Conservation (phyloP, 2,888 invertebrate species). For the Hypolimnas misippus region DNA sequence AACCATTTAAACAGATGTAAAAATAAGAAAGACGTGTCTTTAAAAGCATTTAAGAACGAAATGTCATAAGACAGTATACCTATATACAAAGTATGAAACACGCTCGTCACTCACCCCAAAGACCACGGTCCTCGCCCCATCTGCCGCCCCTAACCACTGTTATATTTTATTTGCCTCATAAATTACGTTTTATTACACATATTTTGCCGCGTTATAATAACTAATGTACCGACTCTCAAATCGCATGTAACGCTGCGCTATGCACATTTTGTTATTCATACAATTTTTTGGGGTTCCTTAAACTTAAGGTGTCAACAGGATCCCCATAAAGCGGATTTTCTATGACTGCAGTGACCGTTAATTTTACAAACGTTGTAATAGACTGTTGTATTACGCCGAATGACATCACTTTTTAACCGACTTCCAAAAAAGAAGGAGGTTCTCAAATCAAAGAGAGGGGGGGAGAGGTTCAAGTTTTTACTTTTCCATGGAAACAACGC, state of each 20-base stretch:
- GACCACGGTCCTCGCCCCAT: slow-evolving; percentile 68
- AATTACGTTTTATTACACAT: slow-evolving; percentile 85
- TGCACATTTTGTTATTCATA: slow-evolving; percentile 75
- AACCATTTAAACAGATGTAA: too few species aligned
- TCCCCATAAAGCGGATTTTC: not conserved
- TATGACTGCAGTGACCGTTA: not conserved
- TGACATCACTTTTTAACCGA: too few species aligned
- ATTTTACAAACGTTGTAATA: too few species aligned
- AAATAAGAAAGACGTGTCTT: too few species aligned
- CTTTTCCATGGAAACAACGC: too few species aligned
- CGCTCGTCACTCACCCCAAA: slow-evolving; percentile 43
- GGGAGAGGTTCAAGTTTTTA: too few species aligned
- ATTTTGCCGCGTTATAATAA: slow-evolving; percentile 85
- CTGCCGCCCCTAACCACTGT: slow-evolving; percentile 82
- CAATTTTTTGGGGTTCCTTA: slow-evolving; percentile 35
- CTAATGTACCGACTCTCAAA: slow-evolving; percentile 83
- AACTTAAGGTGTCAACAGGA: slow-evolving; percentile 33
- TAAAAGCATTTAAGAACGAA: too few species aligned
- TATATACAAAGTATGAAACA: not conserved
- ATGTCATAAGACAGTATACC: too few species aligned
- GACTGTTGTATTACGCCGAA: too few species aligned
- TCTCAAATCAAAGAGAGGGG: too few species aligned
- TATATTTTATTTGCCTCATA: slow-evolving; percentile 84
- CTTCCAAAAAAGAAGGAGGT: too few species aligned
- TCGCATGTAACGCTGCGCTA: slow-evolving; percentile 79